A percentile compares a stretch with the other conserved stretches of the same genome.
Conservation (phyloP, 2,797 vertebrate genomes). For the Sebastes jordani region DNA sequence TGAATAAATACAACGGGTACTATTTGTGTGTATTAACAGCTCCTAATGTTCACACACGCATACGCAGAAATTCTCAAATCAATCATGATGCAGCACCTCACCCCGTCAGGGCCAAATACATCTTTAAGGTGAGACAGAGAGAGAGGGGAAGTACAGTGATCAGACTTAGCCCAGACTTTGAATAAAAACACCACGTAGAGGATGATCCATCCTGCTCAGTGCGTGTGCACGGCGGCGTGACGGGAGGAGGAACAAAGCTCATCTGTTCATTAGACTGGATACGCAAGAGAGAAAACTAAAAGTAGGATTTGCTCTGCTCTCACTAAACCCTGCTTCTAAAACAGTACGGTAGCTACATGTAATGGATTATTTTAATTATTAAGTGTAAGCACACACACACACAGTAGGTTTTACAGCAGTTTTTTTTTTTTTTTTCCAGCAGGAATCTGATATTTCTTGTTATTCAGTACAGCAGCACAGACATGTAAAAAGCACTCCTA, state of each 20-base stretch:
- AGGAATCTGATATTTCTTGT: neutral
- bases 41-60: constrained; percentile 23
- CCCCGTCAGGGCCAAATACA: constrained; percentile 15
- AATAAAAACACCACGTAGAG: neutral
- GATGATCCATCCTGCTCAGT: constrained; percentile 10
- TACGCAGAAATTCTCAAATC: constrained; percentile 20
- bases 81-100: constrained; percentile 15
- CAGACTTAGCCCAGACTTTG: neutral
- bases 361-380: constrained; percentile 26
- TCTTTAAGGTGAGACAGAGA: neutral
- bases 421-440: constrained; percentile 13
- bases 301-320: constrained; percentile 30
- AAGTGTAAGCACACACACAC: constrained; percentile 3
- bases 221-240: constrained; percentile 14
- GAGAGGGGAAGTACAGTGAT: constrained; percentile 9
- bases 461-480: constrained; percentile 22
- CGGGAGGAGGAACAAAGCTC: neutral
- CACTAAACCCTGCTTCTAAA: constrained; percentile 34
- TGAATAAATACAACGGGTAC: constrained; percentile 53
- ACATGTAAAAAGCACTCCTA: constrained; percentile 12
- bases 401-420: neutral
- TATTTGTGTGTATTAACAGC: constrained; percentile 27
- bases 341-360: constrained; percentile 38
- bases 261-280: constrained; percentile 21
- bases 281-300: constrained; percentile 13